Base-by-base conservation (phyloP, 1,140 invertebrate species). In the Drosophila ambigua region DNA sequence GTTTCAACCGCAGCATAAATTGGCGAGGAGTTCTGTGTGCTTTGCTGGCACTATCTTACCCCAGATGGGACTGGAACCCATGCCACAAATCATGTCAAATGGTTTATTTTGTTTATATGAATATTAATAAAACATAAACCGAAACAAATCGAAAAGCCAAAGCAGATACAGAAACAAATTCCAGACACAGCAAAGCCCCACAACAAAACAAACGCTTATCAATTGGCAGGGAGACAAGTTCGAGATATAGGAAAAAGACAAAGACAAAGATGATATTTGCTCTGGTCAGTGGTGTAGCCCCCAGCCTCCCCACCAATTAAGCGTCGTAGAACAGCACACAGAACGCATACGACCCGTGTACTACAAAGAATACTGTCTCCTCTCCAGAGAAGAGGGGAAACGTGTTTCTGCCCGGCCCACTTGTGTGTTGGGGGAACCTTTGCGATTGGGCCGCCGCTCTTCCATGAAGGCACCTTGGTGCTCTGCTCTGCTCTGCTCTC, bases 171-270 rank as follows among this genome's bases (percentile, higher is more conserved):
- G 61, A 41, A 44, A 39, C 60, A 39, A 44, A 79, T 58, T 5
- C 62, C 59, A 11, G 15, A 39, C 35, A 11, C 4, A 54, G 48
- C 23, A 54, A 45, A 60, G 20, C 50, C 26, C 24, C 16, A 45
- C 54, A 41, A 60, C 52, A 67, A 76, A 52, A 51, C 51, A 51
- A 13, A 62, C 77, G 77, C 77, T 69, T 68, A 68, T 59, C 61
- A 85, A 80, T 85, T 85, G 59, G 44, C 31, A n/a, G 43, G 35
- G 43, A 43, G 35, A 39, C 11, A 11, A 39, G 35, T 13, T 39
- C 35, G 35, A 51, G 53, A 44, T 44, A 39, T n/a, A 28, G 20
- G 13, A 2, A 35, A 13, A 24, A 24, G 23, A 24, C 23, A 24
- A 24, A 60, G 58, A 46, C n/a, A 28, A 39, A 39, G n/a, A 44